A percentile compares a stretch with the other conserved stretches of the same genome.
These are phyloP conservation scores for Toxonevra muliebris DNA, from an alignment of 2,888 invertebrate genomes.

Conservation along the genomic window DNA sequence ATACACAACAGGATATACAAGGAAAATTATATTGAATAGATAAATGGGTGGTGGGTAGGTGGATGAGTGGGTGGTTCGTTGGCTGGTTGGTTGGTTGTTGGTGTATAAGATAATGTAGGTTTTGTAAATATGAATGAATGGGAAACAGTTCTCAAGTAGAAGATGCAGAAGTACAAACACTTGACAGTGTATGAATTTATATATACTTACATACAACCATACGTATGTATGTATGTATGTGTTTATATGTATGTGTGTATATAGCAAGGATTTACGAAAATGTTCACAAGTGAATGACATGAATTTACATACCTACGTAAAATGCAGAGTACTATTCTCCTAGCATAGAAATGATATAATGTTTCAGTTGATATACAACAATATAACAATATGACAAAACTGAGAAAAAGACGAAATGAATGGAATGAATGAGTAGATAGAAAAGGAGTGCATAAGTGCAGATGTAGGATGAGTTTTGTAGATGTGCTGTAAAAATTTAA, in stretches of 20 bases:
- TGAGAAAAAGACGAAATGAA: not conserved
- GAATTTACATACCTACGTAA: slow-evolving; percentile 6
- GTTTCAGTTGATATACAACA: no score
- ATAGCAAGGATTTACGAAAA: not conserved
- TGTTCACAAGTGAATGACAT: slow-evolving; percentile 19
- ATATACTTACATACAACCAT: not conserved
- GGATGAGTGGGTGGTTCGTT: not conserved
- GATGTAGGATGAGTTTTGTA: not conserved
- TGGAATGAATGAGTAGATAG: not conserved
- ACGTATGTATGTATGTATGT: not conserved
- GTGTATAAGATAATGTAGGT: not conserved
- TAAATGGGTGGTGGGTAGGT: slow-evolving; percentile 1
- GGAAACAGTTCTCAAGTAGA: not conserved
- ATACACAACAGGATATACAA: not conserved
- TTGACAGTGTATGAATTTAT: slow-evolving; percentile 3
- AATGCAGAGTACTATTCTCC: not conserved
- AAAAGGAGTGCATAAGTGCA: not conserved
- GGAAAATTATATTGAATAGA: not conserved
- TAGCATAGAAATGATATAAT: not conserved
- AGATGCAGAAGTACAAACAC: slow-evolving; percentile 2
- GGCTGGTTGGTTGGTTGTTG: not conserved
- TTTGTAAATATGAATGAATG: no score
- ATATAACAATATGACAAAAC: not conserved
- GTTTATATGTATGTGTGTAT: not conserved
- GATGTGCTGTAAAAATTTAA: not conserved